Evolutionary conservation across 2,113 vertebrate genomes (phyloP), one percentile per base, ranked within the genome.

Genomic region (Bombycilla garrulus): DNA sequence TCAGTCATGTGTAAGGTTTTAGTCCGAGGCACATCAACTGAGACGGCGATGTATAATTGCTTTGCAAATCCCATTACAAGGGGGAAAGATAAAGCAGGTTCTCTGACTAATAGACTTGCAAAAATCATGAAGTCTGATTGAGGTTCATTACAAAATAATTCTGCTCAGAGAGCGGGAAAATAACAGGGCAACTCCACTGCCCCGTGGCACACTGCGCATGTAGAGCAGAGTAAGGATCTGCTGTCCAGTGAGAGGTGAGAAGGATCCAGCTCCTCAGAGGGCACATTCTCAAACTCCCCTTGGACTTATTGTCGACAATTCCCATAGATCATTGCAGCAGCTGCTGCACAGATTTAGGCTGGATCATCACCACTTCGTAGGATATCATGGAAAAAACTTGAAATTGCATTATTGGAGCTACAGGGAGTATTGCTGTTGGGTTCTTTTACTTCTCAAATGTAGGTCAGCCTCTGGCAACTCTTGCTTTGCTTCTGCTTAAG

Each of bases 1-100:
- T 66, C 93, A 92, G 93, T 71, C 79, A 70, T 87, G 90, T 90
- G 76, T 77, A 81, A 48, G 81, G 73, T 80, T 88, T 92, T 89
- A 93, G 85, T 94, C 66, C 0, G 3, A 95, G 73, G 31, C 65
- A 80, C 71, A 60, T 88, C 83, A 91, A 4, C 74, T 88, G 81
- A 92, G 86, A 95, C 50, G 0, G 60, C 23, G 15, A 88, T 54
- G 53, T 82, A 91, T 97, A 96, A 97, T 95, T 95, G 84, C 94
- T 89, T 85, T 92, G 92, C 79, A 96, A 96, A 94, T 95, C 93
- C 92, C 70, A 94, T 96, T 97, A 95, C 76, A 77, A 66, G 77
- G 73, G 84, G 77, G 77, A 93, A 95, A 93, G 94, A 90, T 87
- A 81, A 93, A 92, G 74, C 67, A 89, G 38, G 67, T 76, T 92